A percentile compares a stretch with the other conserved stretches of the same genome.
Evolutionary conservation across 1,140 invertebrate species (phyloP).

Genomic region (Drosophila tsacasi): DNA sequence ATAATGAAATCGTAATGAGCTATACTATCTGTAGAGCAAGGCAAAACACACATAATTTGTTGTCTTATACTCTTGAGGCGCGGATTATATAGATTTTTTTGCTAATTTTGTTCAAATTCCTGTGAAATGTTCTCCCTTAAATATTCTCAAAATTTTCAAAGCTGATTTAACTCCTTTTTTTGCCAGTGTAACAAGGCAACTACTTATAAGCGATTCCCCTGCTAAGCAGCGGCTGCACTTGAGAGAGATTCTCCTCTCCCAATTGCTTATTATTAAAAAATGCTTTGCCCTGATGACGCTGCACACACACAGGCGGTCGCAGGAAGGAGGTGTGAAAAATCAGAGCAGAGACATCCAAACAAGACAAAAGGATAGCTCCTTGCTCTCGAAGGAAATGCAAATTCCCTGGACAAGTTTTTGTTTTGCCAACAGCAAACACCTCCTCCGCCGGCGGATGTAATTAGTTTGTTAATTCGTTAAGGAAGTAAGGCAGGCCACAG

Average conservation of each 20-base stretch:
- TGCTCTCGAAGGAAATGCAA: slow-evolving; percentile 64
- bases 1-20: too few relatives aligned
- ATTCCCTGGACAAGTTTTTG: slow-evolving; percentile 55
- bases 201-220: background rate
- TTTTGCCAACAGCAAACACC: slow-evolving; percentile 83
- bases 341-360: slow-evolving; percentile 71
- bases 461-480: slow-evolving; percentile 74
- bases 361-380: slow-evolving; percentile 46
- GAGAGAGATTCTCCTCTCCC: slow-evolving; percentile 20
- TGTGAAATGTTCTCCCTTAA: background rate
- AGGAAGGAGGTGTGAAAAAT: slow-evolving; percentile 78
- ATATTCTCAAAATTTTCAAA: background rate
- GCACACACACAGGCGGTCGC: slow-evolving; percentile 10
- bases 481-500: background rate
- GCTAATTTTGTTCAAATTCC: background rate
- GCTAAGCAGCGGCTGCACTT: slow-evolving; percentile 26
- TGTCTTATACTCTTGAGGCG: too few relatives aligned
- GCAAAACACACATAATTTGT: too few relatives aligned
- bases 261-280: slow-evolving; percentile 56
- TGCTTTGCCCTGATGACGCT: slow-evolving; percentile 13
- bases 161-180: background rate
- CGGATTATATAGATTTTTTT: too few relatives aligned
- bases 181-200: background rate
- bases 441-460: slow-evolving; percentile 68
- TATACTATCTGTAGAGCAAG: too few relatives aligned